Evolutionary conservation across 1,140 invertebrate species (phyloP).

Genomic region (roundworm (Caenorhabditis elegans)): WBcel235 BX284604.4:5681001-5681500

Average conservation of each 20-base stretch:
- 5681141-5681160: too few species aligned
- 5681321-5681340: not conserved
- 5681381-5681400: not conserved
- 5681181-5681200: not conserved
- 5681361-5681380: not conserved
- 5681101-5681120: too few species aligned
- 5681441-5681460: too few species aligned
- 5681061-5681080: too few species aligned
- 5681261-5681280: not conserved
- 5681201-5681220: not conserved
- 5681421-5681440: too few species aligned
- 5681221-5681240: not conserved
- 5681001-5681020: too few species aligned
- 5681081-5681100: not conserved
- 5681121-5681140: too few species aligned
- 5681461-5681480: not conserved
- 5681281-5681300: not conserved
- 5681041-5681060: too few species aligned
- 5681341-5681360: not conserved
- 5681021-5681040: too few species aligned
- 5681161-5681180: not conserved
- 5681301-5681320: not conserved
- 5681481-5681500: not conserved
- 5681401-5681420: not conserved
- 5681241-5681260: not conserved